phyloP scores from a whole-genome alignment of 2,797 vertebrate species.

The Hippocampus kuda region DNA sequence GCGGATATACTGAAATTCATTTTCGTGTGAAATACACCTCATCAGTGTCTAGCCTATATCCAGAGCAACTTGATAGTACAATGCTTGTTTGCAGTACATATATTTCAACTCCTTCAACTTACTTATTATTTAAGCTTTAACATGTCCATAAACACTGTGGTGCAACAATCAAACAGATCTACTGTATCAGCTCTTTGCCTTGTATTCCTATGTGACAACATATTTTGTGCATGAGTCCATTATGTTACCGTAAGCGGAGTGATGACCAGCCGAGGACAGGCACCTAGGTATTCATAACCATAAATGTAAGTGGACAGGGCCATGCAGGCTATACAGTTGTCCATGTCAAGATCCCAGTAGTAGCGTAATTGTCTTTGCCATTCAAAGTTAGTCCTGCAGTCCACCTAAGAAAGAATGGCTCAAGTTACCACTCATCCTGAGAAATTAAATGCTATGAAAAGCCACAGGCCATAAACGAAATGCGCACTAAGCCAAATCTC shows the following conservation, averaged over 20 bases:
- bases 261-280: conserved; percentile 80
- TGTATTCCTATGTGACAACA: not conserved
- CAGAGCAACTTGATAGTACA: not conserved
- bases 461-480: not conserved
- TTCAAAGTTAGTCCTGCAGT: conserved; percentile 70
- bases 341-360: conserved; percentile 77
- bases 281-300: conserved; percentile 81
- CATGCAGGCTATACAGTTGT: conserved; percentile 80
- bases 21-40: no score
- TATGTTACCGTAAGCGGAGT: conserved; percentile 78
- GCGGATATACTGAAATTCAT: no score
- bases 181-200: not conserved
- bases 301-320: conserved; percentile 79
- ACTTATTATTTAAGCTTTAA: not conserved
- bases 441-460: not conserved
- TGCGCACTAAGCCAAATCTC: not conserved
- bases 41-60: not conserved
- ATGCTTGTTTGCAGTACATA: not conserved
- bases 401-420: conserved; percentile 56
- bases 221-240: not conserved
- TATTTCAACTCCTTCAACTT: not conserved
- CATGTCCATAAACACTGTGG: not conserved
- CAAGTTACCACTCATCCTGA: not conserved
- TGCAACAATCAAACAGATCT: not conserved
- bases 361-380: conserved; percentile 84